Evolutionary conservation across 2,797 vertebrate species (phyloP).

Genomic region (Rhynchotus rufescens): DNA sequence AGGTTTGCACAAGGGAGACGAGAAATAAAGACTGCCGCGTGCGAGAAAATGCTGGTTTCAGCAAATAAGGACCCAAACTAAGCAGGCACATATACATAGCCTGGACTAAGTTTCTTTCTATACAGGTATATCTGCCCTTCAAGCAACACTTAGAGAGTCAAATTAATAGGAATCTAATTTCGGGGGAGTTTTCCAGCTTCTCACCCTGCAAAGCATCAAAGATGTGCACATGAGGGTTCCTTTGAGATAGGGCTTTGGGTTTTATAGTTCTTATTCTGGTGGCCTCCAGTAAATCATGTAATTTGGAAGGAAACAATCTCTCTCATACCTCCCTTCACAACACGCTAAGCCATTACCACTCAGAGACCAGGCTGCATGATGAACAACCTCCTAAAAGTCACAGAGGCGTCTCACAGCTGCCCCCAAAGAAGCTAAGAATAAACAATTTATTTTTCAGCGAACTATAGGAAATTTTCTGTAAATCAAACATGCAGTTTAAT

Average conservation of each 20-base stretch:
- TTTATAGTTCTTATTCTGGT: background rate
- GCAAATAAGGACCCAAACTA: background rate
- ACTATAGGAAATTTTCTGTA: background rate
- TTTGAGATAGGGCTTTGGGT: background rate
- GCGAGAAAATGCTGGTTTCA: background rate
- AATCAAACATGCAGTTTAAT: background rate
- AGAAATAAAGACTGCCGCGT: background rate
- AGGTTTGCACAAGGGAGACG: background rate
- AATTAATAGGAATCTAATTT: background rate
- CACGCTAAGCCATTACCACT: background rate
- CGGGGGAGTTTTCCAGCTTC: background rate
- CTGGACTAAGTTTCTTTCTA: background rate
- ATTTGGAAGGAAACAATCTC: background rate
- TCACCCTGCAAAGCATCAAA: background rate
- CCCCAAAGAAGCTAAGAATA: background rate
- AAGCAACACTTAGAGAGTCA: background rate
- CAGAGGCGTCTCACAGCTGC: background rate
- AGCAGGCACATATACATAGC: background rate
- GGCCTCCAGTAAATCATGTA: background rate
- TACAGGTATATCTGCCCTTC: fast-evolving
- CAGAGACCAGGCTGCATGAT: background rate
- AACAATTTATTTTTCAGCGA: background rate
- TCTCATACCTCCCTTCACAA: background rate
- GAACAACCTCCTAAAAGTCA: background rate
- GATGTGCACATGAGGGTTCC: background rate